Base-by-base conservation (phyloP, 2,113 vertebrate species). In the Eulemur macaco region DNA sequence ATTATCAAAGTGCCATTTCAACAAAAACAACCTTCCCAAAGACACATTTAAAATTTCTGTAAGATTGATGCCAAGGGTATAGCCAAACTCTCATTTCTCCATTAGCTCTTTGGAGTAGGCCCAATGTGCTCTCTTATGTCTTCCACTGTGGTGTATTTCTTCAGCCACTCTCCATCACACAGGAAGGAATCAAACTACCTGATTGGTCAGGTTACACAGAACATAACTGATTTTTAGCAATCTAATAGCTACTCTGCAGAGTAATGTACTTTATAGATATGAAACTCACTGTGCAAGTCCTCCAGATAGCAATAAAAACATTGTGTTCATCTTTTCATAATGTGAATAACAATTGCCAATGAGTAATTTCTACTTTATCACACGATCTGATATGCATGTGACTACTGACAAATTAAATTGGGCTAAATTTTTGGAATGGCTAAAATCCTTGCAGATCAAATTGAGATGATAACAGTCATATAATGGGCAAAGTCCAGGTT, bases 11-110 rank as follows among this genome's bases (percentile, higher is more conserved):
- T 15, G 50, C 15, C 60, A 73, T 82, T 87, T 81, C 74, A 96
- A 54, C 60, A 91, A 93, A 96, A 94, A 80, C 76, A 97, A 95
- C 74, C 10, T 63, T 95, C n/a, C 34, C 34, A 69, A 83, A 94
- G 73, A 83, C 52, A 88, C 42, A 89, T 39, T 82, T 91, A 45
- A 96, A 68, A 95, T 81, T 87, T 88, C 71, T 91, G 15, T 34
- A 34, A 68, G 85, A 88, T 52, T 78, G 58, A 39, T 74, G 82
- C 50, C 77, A 88, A 89, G 29, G n/a, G 54, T 20, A 50, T 45
- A 85, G 74, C 34, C 52, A 69, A 92, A 73, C 6, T 52, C 45
- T n/a, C 21, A 15, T 73, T 71, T 34, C 2, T 42, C n/a, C 8
- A 37, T 69, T 8, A 50, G 85, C 23, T 69, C 50, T 50, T 78